Percentiles rank a stretch among this genome's conserved stretches.
These are phyloP conservation scores for Maccullochella peelii DNA, from an alignment of 2,113 vertebrate species.

Conservation along the genomic window DNA sequence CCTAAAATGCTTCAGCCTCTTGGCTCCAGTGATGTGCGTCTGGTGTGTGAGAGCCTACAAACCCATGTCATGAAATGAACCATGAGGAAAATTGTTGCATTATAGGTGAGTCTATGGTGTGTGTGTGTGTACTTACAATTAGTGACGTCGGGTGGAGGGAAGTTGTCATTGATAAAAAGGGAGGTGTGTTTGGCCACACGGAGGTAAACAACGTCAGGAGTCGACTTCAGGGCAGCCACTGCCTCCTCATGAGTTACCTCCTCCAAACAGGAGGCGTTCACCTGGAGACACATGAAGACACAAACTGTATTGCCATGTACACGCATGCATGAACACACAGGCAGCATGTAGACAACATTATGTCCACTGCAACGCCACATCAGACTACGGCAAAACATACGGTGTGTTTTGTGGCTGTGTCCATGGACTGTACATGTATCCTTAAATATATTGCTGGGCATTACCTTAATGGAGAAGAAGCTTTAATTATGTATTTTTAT, in stretches of 20 bases:
- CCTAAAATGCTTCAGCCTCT: slow-evolving; percentile 2
- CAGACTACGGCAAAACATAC: background rate
- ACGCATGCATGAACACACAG: background rate
- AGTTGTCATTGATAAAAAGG: slow-evolving; percentile 95
- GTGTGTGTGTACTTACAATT: slow-evolving; percentile 88
- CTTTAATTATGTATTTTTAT: background rate
- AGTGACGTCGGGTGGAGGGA: slow-evolving; percentile 93
- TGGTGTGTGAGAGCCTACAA: background rate
- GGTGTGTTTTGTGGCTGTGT: background rate
- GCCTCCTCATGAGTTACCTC: slow-evolving; percentile 98
- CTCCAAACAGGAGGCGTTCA: slow-evolving; percentile 93
- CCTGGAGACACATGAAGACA: slow-evolving; percentile 82
- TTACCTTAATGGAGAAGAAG: background rate
- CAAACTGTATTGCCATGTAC: background rate
- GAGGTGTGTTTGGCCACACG: slow-evolving; percentile 96
- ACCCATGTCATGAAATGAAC: background rate
- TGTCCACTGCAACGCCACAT: too few species aligned
- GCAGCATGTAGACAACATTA: background rate
- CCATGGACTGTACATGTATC: background rate
- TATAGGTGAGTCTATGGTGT: background rate
- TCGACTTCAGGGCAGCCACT: slow-evolving; percentile 97
- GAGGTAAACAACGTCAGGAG: slow-evolving; percentile 95
- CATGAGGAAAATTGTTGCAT: background rate
- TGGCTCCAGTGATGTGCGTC: background rate
- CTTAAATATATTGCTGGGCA: background rate